Evolutionary conservation across 2,888 invertebrate species (phyloP).

Genomic region (Hydrotaea diabolus): DNA sequence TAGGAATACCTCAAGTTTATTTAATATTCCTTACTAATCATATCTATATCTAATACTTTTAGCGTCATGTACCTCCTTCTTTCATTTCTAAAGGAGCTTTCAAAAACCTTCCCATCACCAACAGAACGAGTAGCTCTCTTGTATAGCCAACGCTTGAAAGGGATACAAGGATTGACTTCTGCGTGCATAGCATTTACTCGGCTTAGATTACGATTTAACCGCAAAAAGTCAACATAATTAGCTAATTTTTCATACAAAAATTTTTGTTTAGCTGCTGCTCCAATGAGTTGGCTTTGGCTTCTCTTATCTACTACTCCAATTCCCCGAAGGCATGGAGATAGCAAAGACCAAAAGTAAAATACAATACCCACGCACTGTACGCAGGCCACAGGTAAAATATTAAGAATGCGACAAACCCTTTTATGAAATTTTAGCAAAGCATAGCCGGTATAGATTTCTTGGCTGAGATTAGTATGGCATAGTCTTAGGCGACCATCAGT

Average conservation of each 20-base stretch:
- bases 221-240: constrained; percentile 74
- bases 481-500: constrained; percentile 54
- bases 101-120: no score
- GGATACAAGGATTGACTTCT: no score
- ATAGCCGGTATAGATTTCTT: constrained; percentile 44
- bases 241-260: constrained; percentile 79
- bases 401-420: constrained; percentile 21
- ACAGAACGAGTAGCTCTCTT: no score
- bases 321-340: constrained; percentile 54
- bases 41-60: no score
- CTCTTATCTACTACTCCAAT: constrained; percentile 58
- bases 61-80: no score
- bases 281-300: constrained; percentile 64
- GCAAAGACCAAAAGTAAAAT: constrained; percentile 34
- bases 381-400: constrained; percentile 35
- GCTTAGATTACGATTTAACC: constrained; percentile 10
- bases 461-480: constrained; percentile 39
- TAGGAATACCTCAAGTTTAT: no score
- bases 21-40: no score
- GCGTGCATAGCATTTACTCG: not conserved
- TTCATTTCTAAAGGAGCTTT: no score
- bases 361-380: not conserved
- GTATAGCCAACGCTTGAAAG: no score
- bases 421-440: constrained; percentile 8
- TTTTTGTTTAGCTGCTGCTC: constrained; percentile 38